Evolutionary conservation across 2,888 invertebrate genomes (phyloP), one percentile per base, ranked within the genome.

Genomic region (Leptothorax acervorum): DNA sequence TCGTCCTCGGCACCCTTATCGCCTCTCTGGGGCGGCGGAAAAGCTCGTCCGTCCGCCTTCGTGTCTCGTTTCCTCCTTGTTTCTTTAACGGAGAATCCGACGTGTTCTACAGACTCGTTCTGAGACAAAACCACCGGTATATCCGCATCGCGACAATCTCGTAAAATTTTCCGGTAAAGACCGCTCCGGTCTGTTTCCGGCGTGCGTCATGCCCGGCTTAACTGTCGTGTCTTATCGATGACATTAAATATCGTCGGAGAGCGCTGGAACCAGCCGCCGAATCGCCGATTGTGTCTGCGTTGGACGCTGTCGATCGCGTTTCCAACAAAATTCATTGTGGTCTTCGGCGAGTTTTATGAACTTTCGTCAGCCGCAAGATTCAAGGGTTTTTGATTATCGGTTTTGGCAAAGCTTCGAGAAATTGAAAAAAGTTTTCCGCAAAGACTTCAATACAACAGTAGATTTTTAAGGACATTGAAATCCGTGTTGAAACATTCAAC

Each of bases 11-110:
- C 62, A 71, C 53, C 85, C 86, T 89, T 88, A 88, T 89, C 88
- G 68, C 35, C 82, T 85, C 86, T 48, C 42, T 71, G 74, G 86
- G 75, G 12, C 62, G 78, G 12, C 39, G 57, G 12, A 83, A 68
- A 51, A 78, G 66, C 68, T 83, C 81, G 87, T 71, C 83, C 81
- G 35, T 6, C 53, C 84, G 53, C 82, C 76, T 28, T 53, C 83
- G 85, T 60, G 65, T 85, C 91, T 92, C 92, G 92, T 92, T 92
- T 92, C 92, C 91, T 92, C 89, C 86, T 89, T 83, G 85, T 91
- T 92, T 92, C 90, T 91, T 92, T 89, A 82, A 83, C 79, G 42
- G n/a, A 3, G 85, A 82, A 87, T 89, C 90, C 86, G 86, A 73
- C 66, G 28, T 60, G 86, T 86, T 91, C 83, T 83, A 86, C 73